phyloP scores from a whole-genome alignment of 2,113 vertebrate genomes.

The Talpa occidentalis region DNA sequence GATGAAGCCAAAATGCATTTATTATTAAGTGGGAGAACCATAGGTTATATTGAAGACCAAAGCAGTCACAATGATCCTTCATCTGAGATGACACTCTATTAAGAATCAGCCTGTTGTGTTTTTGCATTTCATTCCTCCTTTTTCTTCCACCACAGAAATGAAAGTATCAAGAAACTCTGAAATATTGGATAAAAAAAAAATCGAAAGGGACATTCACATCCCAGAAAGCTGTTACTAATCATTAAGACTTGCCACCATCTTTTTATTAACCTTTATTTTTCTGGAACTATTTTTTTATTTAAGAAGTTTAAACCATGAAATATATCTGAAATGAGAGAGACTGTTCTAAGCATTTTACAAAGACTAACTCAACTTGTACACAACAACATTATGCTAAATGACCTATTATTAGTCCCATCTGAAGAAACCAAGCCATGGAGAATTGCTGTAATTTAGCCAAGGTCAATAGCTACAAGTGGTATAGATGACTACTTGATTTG shows the following conservation, averaged over 20 bases:
- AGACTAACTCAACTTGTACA: slow-evolving; percentile 53
- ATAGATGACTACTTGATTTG: background rate
- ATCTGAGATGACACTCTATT: slow-evolving; percentile 2
- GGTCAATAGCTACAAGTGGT: background rate
- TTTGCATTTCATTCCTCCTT: slow-evolving; percentile 54
- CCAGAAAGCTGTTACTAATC: slow-evolving; percentile 55
- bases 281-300: slow-evolving; percentile 57
- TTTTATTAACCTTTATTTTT: slow-evolving; percentile 57
- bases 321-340: slow-evolving; percentile 32
- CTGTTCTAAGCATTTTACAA: background rate
- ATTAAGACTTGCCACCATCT: background rate
- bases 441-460: background rate
- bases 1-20: slow-evolving; percentile 42
- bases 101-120: slow-evolving; percentile 38
- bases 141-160: slow-evolving; percentile 15
- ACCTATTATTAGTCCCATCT: background rate
- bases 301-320: slow-evolving; percentile 6
- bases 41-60: background rate
- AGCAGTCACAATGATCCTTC: background rate
- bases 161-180: slow-evolving; percentile 51
- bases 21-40: slow-evolving; percentile 27
- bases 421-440: slow-evolving; percentile 29
- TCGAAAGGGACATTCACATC: background rate
- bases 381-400: slow-evolving; percentile 34
- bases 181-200: slow-evolving; percentile 50